Evolutionary conservation across 2,113 vertebrate species (phyloP), one percentile per base, ranked within the genome.

Genomic region (Callaeas wilsoni): DNA sequence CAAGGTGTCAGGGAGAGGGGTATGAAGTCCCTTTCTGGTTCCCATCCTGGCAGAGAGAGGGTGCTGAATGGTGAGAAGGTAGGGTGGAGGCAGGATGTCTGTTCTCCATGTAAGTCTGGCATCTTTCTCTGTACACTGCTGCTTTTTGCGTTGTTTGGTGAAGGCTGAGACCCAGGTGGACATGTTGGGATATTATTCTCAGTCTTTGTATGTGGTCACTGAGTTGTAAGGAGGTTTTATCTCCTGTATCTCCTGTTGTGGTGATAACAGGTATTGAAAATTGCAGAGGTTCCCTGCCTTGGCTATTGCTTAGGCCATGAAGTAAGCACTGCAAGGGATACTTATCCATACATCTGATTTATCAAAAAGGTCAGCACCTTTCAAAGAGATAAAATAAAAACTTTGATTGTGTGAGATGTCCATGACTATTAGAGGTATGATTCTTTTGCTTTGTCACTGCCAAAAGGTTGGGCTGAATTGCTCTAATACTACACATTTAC

Each of bases 41-140:
- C 20, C 6, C 12, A 7, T 70, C 17, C 4, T 4, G 4, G 13
- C 32, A 60, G 19, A 41, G 39, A 17, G 10, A 64, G 10, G 7
- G 21, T 76, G 27, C 37, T 35, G 33, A 65, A 56, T 25, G 35
- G 25, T 42, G 39, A 47, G 56, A 63, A 76, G n/a, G n/a, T 18
- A 39, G 47, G 39, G 9, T 2, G 20, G 21, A 64, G 3, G 0
- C 0, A 2, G 16, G 8, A 35, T 68, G 7, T 32, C n/a, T 6
- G 13, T 57, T 63, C 32, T 64, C 30, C 17, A 8, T 68, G 16
- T 27, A 62, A 37, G 17, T 41, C 15, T 62, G 39, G 20, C 39
- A 8, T 53, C 18, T 67, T 75, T 70, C 26, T 78, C 39, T 68
- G 27, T 47, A 17, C 17, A 3, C 11, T 32, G 23, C 18, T 87